A percentile compares a stretch with the other conserved stretches of the same genome.
Conservation (phyloP, 2,888 invertebrate species). For the Dinocampus coccinellae region DNA sequence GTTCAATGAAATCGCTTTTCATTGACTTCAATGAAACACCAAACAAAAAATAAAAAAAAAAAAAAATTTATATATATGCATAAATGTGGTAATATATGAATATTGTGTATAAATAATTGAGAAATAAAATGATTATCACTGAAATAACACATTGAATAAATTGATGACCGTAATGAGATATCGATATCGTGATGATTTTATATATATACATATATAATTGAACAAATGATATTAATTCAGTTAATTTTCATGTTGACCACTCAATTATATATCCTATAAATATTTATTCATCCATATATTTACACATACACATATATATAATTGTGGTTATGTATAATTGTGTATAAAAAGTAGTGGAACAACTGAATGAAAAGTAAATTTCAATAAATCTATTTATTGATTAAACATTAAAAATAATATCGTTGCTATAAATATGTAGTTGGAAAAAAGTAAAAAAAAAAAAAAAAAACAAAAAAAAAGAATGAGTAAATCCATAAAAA, state of each 20-base stretch:
- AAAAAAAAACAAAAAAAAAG: too few relatives aligned
- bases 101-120: neutral
- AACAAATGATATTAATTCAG: neutral
- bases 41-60: neutral
- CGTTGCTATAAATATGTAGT: too few relatives aligned
- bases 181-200: neutral
- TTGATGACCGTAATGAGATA: neutral
- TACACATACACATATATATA: neutral
- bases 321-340: neutral
- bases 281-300: neutral
- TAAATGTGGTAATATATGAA: neutral
- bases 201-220: too few relatives aligned
- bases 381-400: neutral
- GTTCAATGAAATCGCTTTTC: neutral
- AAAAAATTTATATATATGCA: neutral
- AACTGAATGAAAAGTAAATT: neutral
- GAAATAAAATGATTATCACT: neutral
- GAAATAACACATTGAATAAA: slow-evolving; percentile 2
- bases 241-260: neutral
- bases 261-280: neutral
- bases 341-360: neutral
- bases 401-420: neutral
- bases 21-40: neutral
- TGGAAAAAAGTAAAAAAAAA: too few relatives aligned
- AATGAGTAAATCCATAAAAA: neutral